Conservation (phyloP, 2,888 invertebrate genomes). For the Tribolium freemani region DNA sequence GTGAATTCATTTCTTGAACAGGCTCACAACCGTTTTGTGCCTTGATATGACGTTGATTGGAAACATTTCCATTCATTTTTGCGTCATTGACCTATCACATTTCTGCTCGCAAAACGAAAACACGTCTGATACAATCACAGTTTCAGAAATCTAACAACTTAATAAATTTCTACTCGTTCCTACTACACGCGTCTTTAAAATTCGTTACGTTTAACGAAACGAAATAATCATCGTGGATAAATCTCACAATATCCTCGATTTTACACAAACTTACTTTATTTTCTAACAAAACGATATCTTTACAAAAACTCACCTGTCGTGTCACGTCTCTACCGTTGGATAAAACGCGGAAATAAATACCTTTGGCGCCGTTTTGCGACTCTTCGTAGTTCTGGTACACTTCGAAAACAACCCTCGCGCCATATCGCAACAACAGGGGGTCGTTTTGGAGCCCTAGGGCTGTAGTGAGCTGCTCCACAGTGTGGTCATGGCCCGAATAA, state of each 20-base stretch:
- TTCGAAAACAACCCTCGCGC: slow-evolving; percentile 89
- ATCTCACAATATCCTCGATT: slow-evolving; percentile 88
- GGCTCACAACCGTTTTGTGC: not conserved
- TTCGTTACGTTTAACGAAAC: slow-evolving; percentile 87
- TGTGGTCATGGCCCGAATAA: slow-evolving; percentile 91
- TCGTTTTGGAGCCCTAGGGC: slow-evolving; percentile 81
- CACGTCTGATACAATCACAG: not conserved
- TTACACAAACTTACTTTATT: slow-evolving; percentile 78
- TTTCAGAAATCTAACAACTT: not conserved
- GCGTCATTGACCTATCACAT: too few species aligned
- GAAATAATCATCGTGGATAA: slow-evolving; percentile 91
- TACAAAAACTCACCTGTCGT: slow-evolving; percentile 84
- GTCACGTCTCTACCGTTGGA: slow-evolving; percentile 92
- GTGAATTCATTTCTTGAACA: not conserved
- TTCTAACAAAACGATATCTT: slow-evolving; percentile 71
- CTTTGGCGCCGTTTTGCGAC: slow-evolving; percentile 68
- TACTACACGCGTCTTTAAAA: slow-evolving; percentile 85
- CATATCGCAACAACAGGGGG: slow-evolving; percentile 84
- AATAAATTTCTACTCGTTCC: slow-evolving; percentile 38
- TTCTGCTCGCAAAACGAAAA: not conserved
- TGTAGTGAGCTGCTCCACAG: slow-evolving; percentile 85
- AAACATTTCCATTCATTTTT: too few species aligned
- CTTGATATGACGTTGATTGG: too few species aligned
- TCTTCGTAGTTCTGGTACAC: slow-evolving; percentile 79
- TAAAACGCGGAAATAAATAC: slow-evolving; percentile 86